These are phyloP conservation scores for Drosophila pallidifrons DNA, from an alignment of 1,140 invertebrate genomes.

Conservation along the genomic window DNA sequence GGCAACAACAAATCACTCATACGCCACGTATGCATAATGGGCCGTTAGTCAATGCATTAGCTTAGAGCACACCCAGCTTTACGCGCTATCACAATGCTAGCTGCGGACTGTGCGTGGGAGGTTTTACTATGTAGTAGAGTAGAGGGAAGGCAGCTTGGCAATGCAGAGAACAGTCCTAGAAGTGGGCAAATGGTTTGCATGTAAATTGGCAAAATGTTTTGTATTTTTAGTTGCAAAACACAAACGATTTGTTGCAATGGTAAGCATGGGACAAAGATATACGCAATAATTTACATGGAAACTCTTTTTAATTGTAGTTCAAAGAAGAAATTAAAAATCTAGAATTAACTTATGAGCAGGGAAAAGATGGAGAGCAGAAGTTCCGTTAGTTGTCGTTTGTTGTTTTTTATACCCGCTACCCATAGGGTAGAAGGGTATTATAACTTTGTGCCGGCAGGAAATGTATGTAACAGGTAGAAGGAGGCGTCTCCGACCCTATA, in stretches of 20 bases:
- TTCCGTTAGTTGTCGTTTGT: too few species aligned
- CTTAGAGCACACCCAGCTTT: constrained; percentile 6
- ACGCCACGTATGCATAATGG: constrained; percentile 53
- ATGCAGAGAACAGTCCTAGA: constrained; percentile 40
- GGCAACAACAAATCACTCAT: constrained; percentile 55
- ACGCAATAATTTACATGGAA: constrained; percentile 1
- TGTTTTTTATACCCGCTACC: too few species aligned
- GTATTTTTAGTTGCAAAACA: constrained; percentile 18
- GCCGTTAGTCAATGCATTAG: constrained; percentile 79
- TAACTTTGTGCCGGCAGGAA: too few species aligned
- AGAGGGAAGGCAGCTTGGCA: background rate
- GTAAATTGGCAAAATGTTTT: constrained; percentile 44
- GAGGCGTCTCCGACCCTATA: too few species aligned
- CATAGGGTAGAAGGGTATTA: too few species aligned
- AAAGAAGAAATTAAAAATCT: background rate
- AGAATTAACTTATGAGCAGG: too few species aligned
- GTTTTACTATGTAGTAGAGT: too few species aligned
- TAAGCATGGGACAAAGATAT: background rate
- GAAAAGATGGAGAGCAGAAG: too few species aligned
- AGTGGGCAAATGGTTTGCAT: constrained; percentile 46
- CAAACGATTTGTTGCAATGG: background rate
- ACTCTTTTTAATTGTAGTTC: background rate
- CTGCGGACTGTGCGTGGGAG: background rate
- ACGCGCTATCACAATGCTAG: constrained; percentile 4
- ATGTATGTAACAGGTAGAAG: too few species aligned